phyloP scores from a whole-genome alignment of 1,140 invertebrate species.

The Ruditapes philippinarum region DNA sequence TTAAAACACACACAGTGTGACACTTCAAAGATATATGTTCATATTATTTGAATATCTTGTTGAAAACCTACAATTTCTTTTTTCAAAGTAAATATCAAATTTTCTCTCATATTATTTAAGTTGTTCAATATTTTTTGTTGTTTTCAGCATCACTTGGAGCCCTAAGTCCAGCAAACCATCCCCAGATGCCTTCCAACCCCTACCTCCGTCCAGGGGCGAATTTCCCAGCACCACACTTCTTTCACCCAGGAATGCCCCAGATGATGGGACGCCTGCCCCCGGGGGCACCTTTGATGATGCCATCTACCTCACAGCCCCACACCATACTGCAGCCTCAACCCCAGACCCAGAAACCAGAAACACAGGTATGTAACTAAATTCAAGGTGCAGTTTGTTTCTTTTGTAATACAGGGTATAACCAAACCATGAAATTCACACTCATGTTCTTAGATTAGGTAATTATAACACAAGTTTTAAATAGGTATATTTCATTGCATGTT shows the following conservation, averaged over 20 bases:
- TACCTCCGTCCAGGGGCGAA: slow-evolving; percentile 87
- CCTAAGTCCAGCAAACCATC: slow-evolving; percentile 91
- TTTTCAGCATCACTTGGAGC: slow-evolving; percentile 89
- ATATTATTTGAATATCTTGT: no score
- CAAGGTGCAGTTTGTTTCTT: no score
- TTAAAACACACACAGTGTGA: no score
- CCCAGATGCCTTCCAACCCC: slow-evolving; percentile 91
- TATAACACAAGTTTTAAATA: no score
- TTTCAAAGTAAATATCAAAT: no score
- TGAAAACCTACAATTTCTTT: no score
- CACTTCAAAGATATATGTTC: no score
- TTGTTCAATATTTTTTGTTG: background rate
- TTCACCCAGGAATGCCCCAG: slow-evolving; percentile 83
- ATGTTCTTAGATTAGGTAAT: no score
- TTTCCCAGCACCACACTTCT: slow-evolving; percentile 87
- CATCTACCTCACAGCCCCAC: slow-evolving; percentile 73
- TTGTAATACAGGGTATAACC: no score
- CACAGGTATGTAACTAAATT: slow-evolving; percentile 74
- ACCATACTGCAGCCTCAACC: slow-evolving; percentile 64
- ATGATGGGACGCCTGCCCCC: slow-evolving; percentile 75
- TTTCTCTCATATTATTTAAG: no score
- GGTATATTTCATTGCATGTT: no score
- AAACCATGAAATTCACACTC: no score
- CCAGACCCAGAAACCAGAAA: slow-evolving; percentile 76
- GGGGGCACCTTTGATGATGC: slow-evolving; percentile 62